Percentiles rank a stretch among this genome's conserved stretches.
Conservation (phyloP, 2,113 vertebrate species). For the Lontra canadensis region DNA sequence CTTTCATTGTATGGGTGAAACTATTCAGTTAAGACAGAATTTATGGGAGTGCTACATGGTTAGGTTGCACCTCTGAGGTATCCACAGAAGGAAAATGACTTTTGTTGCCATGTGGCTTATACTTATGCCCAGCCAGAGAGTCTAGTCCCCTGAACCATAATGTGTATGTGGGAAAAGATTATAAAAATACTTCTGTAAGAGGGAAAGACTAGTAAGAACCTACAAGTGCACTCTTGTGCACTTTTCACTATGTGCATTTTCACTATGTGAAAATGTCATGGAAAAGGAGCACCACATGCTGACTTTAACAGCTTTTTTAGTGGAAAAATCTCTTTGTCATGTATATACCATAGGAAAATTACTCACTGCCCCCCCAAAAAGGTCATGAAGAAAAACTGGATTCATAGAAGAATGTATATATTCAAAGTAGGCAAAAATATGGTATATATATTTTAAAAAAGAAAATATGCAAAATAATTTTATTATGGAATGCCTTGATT, state of each 20-base stretch:
- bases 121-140: background rate
- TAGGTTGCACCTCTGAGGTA: background rate
- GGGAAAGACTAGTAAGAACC: background rate
- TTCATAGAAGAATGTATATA: conserved; percentile 35
- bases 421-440: conserved; percentile 46
- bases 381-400: conserved; percentile 44
- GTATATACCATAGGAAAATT: background rate
- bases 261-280: background rate
- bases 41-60: background rate
- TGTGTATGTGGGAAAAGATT: background rate
- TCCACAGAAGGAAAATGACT: background rate
- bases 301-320: conserved; percentile 31
- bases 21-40: background rate
- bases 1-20: background rate
- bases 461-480: conserved; percentile 48
- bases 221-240: background rate
- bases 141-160: background rate
- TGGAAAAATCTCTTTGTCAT: background rate
- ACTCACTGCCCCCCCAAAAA: background rate
- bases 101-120: background rate
- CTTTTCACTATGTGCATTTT: too few relatives aligned
- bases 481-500: conserved; percentile 28
- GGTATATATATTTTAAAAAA: background rate
- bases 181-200: background rate
- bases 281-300: conserved; percentile 33